Evolutionary conservation across 2,888 invertebrate species (phyloP).

Genomic region (Amphipyra tragopoginis): DNA sequence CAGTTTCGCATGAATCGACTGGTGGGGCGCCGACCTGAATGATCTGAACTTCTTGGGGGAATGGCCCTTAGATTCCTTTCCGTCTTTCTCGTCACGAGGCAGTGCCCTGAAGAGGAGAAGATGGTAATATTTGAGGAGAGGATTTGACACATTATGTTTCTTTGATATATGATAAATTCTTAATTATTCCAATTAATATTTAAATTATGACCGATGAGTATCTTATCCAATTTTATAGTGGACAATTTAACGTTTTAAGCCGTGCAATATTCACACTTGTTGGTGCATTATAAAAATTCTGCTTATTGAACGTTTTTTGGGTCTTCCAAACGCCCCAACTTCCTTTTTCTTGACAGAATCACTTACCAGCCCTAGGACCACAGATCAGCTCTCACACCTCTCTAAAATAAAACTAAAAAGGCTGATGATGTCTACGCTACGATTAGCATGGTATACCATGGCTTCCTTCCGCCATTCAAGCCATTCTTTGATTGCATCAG

Average conservation of each 20-base stretch:
- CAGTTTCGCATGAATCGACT: slow-evolving; percentile 88
- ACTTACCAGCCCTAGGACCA: slow-evolving; percentile 35
- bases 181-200: background rate
- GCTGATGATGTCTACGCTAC: slow-evolving; percentile 77
- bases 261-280: slow-evolving; percentile 38
- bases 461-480: slow-evolving; percentile 76
- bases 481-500: slow-evolving; percentile 82
- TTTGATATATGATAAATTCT: background rate
- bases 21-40: slow-evolving; percentile 90
- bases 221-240: background rate
- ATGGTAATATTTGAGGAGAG: background rate
- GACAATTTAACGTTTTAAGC: slow-evolving; percentile 1
- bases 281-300: slow-evolving; percentile 4
- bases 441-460: slow-evolving; percentile 67
- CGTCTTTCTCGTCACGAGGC: slow-evolving; percentile 96
- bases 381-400: slow-evolving; percentile 10
- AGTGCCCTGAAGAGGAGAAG: slow-evolving; percentile 90
- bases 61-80: slow-evolving; percentile 94
- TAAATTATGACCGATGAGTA: background rate
- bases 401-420: slow-evolving; percentile 42
- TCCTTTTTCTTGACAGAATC: background rate
- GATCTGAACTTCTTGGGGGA: slow-evolving; percentile 92
- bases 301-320: background rate
- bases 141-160: too few species aligned
- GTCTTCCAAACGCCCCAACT: background rate